phyloP scores from a whole-genome alignment of 2,888 invertebrate genomes.

The Lumbricus terrestris region DNA sequence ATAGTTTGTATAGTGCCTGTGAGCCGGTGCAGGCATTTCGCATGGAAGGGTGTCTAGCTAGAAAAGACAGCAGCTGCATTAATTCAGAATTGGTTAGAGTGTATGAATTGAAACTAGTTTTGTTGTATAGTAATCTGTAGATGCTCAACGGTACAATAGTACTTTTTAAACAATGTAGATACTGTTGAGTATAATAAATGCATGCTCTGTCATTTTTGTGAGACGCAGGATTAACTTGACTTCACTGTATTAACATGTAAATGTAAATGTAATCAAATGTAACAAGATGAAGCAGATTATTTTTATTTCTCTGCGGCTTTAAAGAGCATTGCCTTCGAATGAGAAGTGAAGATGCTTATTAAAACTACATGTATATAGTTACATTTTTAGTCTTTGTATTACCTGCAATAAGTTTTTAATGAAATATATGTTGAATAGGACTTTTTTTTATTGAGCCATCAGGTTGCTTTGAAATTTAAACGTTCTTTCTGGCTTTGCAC shows the following conservation, averaged over 20 bases:
- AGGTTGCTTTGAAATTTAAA: background rate
- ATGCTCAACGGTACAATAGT: background rate
- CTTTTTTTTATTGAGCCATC: background rate
- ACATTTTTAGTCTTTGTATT: background rate
- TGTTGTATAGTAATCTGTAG: background rate
- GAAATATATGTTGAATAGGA: background rate
- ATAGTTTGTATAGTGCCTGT: background rate
- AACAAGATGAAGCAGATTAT: background rate
- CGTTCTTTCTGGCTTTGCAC: background rate
- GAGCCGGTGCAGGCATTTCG: background rate
- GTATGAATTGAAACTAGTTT: background rate
- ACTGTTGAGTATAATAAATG: background rate
- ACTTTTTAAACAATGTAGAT: background rate
- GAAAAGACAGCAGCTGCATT: background rate
- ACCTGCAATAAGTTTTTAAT: background rate
- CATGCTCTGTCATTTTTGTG: background rate
- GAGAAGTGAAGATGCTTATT: background rate
- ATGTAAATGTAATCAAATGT: no score
- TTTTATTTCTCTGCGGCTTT: background rate
- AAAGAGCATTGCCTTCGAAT: background rate
- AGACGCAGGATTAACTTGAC: background rate
- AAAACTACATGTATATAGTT: background rate
- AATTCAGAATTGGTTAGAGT: conserved; percentile 3
- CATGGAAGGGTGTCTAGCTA: background rate
- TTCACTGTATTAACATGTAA: no score